phyloP scores from a whole-genome alignment of 2,113 vertebrate genomes.

The Pseudorhombus dupliciocellatus region DNA sequence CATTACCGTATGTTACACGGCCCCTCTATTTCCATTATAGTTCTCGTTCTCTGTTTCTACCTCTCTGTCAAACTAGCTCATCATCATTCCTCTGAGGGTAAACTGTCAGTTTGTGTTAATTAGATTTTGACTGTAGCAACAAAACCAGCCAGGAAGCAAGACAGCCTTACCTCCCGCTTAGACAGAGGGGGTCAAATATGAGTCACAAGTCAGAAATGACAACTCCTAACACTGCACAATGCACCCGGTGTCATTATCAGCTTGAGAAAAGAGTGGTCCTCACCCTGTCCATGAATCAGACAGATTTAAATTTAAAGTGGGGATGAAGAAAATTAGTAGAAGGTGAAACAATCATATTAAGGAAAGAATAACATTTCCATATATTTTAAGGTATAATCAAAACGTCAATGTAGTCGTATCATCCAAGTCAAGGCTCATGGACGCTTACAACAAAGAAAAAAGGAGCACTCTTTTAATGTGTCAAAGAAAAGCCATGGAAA shows the following conservation, averaged over 20 bases:
- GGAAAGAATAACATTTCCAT: not conserved
- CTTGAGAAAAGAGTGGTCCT: slow-evolving; percentile 17
- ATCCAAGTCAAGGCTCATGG: not conserved
- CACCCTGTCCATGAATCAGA: slow-evolving; percentile 47
- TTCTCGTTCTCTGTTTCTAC: slow-evolving; percentile 12
- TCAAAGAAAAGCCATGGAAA: slow-evolving; percentile 46
- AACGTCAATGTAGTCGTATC: not conserved
- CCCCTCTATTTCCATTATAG: not conserved
- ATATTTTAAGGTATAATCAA: slow-evolving; percentile 6
- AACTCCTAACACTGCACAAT: slow-evolving; percentile 23
- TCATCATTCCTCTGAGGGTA: slow-evolving; percentile 56
- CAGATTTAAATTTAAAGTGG: slow-evolving; percentile 24
- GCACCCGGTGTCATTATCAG: slow-evolving; percentile 28
- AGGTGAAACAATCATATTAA: slow-evolving; percentile 32
- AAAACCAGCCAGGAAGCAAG: slow-evolving; percentile 25
- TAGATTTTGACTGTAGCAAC: slow-evolving; percentile 41
- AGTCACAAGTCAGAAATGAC: slow-evolving; percentile 51
- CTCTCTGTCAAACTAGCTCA: slow-evolving; percentile 51
- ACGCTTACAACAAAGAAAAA: slow-evolving; percentile 21
- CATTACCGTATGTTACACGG: not conserved
- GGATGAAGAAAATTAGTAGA: slow-evolving; percentile 9
- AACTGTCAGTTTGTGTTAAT: slow-evolving; percentile 63
- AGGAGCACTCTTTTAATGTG: slow-evolving; percentile 17
- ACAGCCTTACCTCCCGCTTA: slow-evolving; percentile 41
- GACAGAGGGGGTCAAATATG: slow-evolving; percentile 55